These are phyloP conservation scores for Ctenoplectra terminalis DNA, from an alignment of 1,140 invertebrate species.

Conservation along the genomic window DNA sequence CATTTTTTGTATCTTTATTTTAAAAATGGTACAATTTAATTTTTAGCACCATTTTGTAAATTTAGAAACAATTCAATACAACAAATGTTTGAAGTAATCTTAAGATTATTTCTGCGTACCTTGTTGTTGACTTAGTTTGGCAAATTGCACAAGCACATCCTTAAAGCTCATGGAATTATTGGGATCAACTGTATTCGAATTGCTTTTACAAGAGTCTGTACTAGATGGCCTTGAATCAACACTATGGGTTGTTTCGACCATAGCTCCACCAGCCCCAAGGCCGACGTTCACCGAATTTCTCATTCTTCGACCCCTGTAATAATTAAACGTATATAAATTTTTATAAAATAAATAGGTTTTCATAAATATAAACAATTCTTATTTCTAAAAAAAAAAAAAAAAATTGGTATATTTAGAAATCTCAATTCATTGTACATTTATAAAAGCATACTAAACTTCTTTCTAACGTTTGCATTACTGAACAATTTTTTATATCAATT, in stretches of 20 bases:
- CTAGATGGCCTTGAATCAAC: slow-evolving; percentile 82
- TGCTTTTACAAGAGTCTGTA: slow-evolving; percentile 83
- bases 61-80: too few relatives aligned
- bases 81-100: neutral
- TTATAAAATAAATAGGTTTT: too few relatives aligned
- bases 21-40: neutral
- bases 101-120: slow-evolving; percentile 64
- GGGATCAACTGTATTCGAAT: slow-evolving; percentile 74
- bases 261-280: slow-evolving; percentile 78
- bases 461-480: too few relatives aligned
- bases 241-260: slow-evolving; percentile 77
- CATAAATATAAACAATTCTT: too few relatives aligned
- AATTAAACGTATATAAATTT: slow-evolving; percentile 42
- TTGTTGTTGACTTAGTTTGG: slow-evolving; percentile 85
- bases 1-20: too few relatives aligned
- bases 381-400: too few relatives aligned
- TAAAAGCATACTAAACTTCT: too few relatives aligned
- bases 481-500: too few relatives aligned
- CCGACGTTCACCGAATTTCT: slow-evolving; percentile 80
- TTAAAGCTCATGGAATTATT: slow-evolving; percentile 86
- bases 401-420: too few relatives aligned
- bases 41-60: neutral
- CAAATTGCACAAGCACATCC: slow-evolving; percentile 90
- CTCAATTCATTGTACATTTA: too few relatives aligned
- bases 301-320: slow-evolving; percentile 79